phyloP scores from a whole-genome alignment of 1,140 invertebrate genomes.

The Lucilia sericata region DNA sequence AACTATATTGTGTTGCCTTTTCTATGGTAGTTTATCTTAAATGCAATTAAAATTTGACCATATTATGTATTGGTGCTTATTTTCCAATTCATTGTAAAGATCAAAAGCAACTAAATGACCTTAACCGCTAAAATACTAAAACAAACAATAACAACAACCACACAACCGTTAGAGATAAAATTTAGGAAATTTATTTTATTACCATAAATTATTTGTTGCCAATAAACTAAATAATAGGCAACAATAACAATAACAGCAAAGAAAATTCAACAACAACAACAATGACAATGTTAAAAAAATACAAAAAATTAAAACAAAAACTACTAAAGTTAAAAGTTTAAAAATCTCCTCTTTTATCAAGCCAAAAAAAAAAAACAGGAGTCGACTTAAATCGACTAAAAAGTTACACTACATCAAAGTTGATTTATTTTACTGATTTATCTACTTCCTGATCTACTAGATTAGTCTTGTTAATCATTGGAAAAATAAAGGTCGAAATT shows the following conservation, averaged over 20 bases:
- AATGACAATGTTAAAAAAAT: too few species aligned
- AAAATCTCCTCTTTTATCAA: conserved; percentile 20
- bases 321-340: not conserved
- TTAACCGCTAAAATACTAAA: conserved; percentile 28
- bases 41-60: conserved; percentile 19
- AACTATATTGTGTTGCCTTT: conserved; percentile 11
- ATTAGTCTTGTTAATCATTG: too few species aligned
- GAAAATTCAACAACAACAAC: not conserved
- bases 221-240: conserved; percentile 6
- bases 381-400: too few species aligned
- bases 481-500: too few species aligned
- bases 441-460: too few species aligned
- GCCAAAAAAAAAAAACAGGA: too few species aligned
- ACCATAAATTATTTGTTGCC: conserved; percentile 35
- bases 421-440: too few species aligned
- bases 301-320: conserved; percentile 11
- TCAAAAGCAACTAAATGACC: conserved; percentile 1
- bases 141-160: not conserved
- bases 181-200: conserved; percentile 38
- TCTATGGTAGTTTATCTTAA: not conserved
- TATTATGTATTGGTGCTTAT: not conserved
- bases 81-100: not conserved
- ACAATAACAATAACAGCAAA: not conserved
- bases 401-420: too few species aligned
- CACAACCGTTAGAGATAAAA: conserved; percentile 37